Base-by-base conservation (phyloP, 2,113 vertebrate species). In the Lota lota region DNA sequence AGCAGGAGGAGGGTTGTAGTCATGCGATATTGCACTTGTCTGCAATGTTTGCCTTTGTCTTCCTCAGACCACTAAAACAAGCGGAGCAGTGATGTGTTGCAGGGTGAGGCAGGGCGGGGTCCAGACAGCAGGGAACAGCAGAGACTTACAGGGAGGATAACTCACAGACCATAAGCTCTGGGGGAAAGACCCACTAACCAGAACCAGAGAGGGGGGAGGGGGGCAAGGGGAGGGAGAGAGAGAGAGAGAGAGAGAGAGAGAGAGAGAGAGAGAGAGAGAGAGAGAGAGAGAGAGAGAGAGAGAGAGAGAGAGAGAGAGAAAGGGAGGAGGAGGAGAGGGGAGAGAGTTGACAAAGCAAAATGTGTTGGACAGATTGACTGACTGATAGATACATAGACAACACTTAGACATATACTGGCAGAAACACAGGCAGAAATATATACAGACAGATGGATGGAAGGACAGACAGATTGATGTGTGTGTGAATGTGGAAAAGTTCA, bases 31-130 rank as follows among this genome's bases (percentile, higher is more conserved):
- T 53, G 54, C 68, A 74, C 74, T 72, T 71, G 67, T 77, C 69
- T 73, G 17, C 51, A 64, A 21, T 36, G 56, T 72, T 73, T 72
- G 22, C 47, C n/a, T 78, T 76, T 12, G 66, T 78, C 76, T 76
- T 68, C 67, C 61, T 47, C 63, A 58, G 54, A 76, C 60, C 51
- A 59, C 63, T 61, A 70, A 72, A 10, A 7, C 72, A 71, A 16
- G 10, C 28, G 79, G 63, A 54, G 10, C 69, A 80, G 22, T 78
- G 76, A 87, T 85, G 75, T 73, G 54, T 78, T 81, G 28, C 75
- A 80, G 36, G 60, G 66, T 80, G 72, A 63, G 3, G 20, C 57
- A 75, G 83, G 81, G 87, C 80, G 88, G 72, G 71, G 78, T 73
- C 28, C 28, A 5, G 4, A 28, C 28, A 28, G 28, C 28, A 28